A percentile compares a stretch with the other conserved stretches of the same genome.
These are phyloP conservation scores for Neodiprion lecontei DNA, from an alignment of 1,140 invertebrate genomes.

Conservation along the genomic window DNA sequence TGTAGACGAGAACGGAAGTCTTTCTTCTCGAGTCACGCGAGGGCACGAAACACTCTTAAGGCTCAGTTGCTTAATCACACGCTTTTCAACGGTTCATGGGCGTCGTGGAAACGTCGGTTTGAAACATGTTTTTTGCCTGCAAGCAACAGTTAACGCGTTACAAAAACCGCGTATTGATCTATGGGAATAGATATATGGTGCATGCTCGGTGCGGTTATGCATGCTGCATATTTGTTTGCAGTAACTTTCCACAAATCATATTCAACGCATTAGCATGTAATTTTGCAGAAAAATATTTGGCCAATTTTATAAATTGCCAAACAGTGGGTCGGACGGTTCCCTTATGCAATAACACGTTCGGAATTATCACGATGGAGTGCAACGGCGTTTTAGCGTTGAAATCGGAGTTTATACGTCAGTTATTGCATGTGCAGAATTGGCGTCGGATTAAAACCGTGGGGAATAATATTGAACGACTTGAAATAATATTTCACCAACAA, in stretches of 20 bases:
- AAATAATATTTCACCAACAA: constrained; percentile 2
- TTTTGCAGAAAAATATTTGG: too few relatives aligned
- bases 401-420: not conserved
- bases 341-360: not conserved
- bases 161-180: too few relatives aligned
- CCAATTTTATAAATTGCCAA: not conserved
- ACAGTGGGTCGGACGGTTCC: not conserved
- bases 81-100: not conserved
- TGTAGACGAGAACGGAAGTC: not conserved
- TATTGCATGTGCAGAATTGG: too few relatives aligned
- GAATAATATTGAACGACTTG: not conserved
- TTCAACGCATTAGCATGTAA: too few relatives aligned
- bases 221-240: too few relatives aligned
- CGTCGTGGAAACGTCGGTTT: too few relatives aligned
- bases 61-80: constrained; percentile 4
- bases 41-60: not conserved
- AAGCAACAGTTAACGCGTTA: too few relatives aligned
- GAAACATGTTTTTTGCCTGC: too few relatives aligned
- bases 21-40: constrained; percentile 3
- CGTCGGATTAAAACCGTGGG: too few relatives aligned
- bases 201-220: too few relatives aligned
- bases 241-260: too few relatives aligned
- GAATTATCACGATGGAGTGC: constrained; percentile 13
- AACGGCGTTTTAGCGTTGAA: not conserved
- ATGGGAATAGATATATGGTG: too few relatives aligned